These are phyloP conservation scores for Otocyon megalotis DNA, from an alignment of 2,113 vertebrate genomes.

Conservation along the genomic window DNA sequence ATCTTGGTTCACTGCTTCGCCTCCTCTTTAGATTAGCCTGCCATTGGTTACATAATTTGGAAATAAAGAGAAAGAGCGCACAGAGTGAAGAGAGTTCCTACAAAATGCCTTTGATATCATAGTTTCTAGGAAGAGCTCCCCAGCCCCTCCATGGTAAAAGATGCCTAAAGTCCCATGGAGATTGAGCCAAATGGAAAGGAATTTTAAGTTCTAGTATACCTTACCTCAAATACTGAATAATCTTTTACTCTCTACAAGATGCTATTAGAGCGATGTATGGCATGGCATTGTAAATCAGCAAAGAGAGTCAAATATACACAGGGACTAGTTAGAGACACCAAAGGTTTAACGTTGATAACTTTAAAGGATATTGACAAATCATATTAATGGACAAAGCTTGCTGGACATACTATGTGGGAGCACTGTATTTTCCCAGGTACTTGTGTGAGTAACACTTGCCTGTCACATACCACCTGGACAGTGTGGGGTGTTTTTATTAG, in stretches of 20 bases:
- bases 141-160: not conserved
- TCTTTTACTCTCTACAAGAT: not conserved
- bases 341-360: not conserved
- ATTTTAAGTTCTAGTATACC: not conserved
- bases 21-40: not conserved
- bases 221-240: not conserved
- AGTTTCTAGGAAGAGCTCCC: not conserved
- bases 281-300: not conserved
- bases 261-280: not conserved
- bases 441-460: constrained; percentile 57
- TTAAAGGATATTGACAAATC: not conserved
- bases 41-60: not conserved
- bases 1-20: not conserved
- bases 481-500: constrained; percentile 76
- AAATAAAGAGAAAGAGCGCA: constrained; percentile 4
- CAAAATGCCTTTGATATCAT: not conserved
- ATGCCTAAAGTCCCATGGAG: not conserved
- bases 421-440: constrained; percentile 61
- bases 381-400: not conserved
- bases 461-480: constrained; percentile 54
- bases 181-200: not conserved
- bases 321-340: not conserved
- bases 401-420: not conserved
- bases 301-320: not conserved
- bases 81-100: not conserved